Evolutionary conservation across 2,888 invertebrate genomes (phyloP).

Genomic region (Erebia palarica): DNA sequence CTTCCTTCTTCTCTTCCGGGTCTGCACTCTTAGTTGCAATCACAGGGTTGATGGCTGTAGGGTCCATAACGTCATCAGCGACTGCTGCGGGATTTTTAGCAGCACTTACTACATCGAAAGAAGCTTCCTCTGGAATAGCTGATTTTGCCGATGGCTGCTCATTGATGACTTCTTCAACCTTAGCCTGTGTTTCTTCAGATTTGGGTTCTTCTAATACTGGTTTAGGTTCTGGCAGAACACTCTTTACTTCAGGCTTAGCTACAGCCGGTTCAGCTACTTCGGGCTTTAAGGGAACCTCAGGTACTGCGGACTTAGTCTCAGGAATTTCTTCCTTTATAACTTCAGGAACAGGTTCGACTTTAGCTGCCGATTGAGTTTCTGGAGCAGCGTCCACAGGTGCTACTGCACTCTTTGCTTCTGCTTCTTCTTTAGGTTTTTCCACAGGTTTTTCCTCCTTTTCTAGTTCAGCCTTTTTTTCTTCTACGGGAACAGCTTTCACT

Average conservation of each 20-base stretch:
- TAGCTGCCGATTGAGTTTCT: constrained; percentile 44
- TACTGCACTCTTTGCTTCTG: constrained; percentile 43
- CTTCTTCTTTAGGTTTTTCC: constrained; percentile 50
- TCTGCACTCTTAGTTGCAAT: constrained; percentile 65
- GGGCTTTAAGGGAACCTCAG: constrained; percentile 16
- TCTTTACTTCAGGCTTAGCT: constrained; percentile 52
- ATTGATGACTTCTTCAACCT: constrained; percentile 58
- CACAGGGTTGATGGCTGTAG: constrained; percentile 56
- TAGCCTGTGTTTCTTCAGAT: constrained; percentile 50
- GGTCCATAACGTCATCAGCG: constrained; percentile 64
- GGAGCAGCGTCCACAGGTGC: constrained; percentile 46
- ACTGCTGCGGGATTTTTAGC: constrained; percentile 59
- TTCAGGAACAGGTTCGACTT: constrained; percentile 47
- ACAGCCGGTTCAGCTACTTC: constrained; percentile 42
- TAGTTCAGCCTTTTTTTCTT: constrained; percentile 43
- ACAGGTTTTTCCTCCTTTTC: constrained; percentile 50
- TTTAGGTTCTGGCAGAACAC: constrained; percentile 46
- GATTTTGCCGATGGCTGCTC: constrained; percentile 54
- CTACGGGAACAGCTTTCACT: constrained; percentile 47
- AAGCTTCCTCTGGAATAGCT: constrained; percentile 51
- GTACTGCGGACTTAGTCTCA: constrained; percentile 50
- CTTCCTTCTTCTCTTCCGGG: constrained; percentile 56
- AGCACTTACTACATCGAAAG: constrained; percentile 62
- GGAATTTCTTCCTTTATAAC: constrained; percentile 49
- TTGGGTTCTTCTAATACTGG: constrained; percentile 49